These are phyloP conservation scores for Enteromius afrohamiltoni DNA, from an alignment of 2,797 vertebrate species.

Conservation along the genomic window DNA sequence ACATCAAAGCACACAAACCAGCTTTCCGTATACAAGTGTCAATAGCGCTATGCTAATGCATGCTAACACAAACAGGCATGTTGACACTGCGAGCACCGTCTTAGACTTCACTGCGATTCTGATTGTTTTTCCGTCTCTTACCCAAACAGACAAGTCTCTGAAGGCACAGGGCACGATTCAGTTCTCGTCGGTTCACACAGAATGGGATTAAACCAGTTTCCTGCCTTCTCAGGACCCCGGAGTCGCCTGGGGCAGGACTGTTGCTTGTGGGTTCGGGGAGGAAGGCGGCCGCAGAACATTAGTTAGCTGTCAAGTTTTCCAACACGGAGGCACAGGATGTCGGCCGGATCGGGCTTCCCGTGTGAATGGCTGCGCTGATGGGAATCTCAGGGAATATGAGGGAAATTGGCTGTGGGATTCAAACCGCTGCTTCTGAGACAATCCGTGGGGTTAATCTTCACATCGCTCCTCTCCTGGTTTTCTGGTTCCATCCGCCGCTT, in stretches of 20 bases:
- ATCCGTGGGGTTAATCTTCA: slow-evolving; percentile 35
- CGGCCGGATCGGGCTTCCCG: slow-evolving; percentile 43
- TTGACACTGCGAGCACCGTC: slow-evolving; percentile 36
- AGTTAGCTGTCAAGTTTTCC: slow-evolving; percentile 45
- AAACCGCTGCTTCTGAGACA: slow-evolving; percentile 25
- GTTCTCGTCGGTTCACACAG: slow-evolving; percentile 29
- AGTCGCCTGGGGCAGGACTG: slow-evolving; percentile 29
- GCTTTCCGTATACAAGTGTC: slow-evolving; percentile 26
- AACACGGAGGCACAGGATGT: slow-evolving; percentile 36
- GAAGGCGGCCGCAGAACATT: slow-evolving; percentile 33
- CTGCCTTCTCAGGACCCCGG: slow-evolving; percentile 48
- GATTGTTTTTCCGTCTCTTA: slow-evolving; percentile 50
- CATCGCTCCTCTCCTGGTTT: not conserved
- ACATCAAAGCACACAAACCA: slow-evolving; percentile 40
- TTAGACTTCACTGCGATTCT: slow-evolving; percentile 19
- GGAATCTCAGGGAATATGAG: slow-evolving; percentile 45
- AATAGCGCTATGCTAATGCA: slow-evolving; percentile 36
- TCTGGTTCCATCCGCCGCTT: not conserved
- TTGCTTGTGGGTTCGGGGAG: slow-evolving; percentile 27
- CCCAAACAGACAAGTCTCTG: slow-evolving; percentile 38
- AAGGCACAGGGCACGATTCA: slow-evolving; percentile 38
- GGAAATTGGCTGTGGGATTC: slow-evolving; percentile 32
- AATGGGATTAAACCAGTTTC: slow-evolving; percentile 50
- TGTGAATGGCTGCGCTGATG: slow-evolving; percentile 50
- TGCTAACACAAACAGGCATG: slow-evolving; percentile 33